Evolutionary conservation across 2,797 vertebrate genomes (phyloP).

Genomic region (Anabas testudineus): DNA sequence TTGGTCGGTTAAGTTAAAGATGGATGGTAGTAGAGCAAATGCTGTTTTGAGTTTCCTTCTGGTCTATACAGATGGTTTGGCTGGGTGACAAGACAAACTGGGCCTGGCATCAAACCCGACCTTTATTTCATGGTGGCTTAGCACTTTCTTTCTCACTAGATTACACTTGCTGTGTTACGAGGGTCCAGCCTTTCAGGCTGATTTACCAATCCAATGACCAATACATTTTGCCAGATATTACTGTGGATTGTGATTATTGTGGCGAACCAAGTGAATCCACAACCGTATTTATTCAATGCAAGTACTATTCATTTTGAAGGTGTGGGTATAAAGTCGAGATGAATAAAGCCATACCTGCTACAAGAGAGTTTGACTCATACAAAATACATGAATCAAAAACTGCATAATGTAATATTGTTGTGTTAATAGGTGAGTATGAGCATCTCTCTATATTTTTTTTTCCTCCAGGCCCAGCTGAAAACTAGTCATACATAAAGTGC

Average conservation of each 20-base stretch:
- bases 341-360: constrained; percentile 72
- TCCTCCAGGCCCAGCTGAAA: constrained; percentile 46
- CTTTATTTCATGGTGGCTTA: constrained; percentile 88
- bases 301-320: constrained; percentile 68
- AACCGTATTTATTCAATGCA: constrained; percentile 54
- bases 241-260: neutral
- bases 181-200: constrained; percentile 51
- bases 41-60: constrained; percentile 74
- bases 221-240: constrained; percentile 61
- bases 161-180: constrained; percentile 76
- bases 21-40: constrained; percentile 73
- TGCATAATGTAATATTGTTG: constrained; percentile 66
- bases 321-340: constrained; percentile 67
- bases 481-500: constrained; percentile 44
- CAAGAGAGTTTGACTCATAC: constrained; percentile 43
- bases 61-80: constrained; percentile 86
- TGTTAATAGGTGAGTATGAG: constrained; percentile 35
- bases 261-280: constrained; percentile 25
- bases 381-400: constrained; percentile 33
- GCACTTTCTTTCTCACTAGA: constrained; percentile 82
- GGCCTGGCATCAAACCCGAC: constrained; percentile 82
- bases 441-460: constrained; percentile 51
- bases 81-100: constrained; percentile 86
- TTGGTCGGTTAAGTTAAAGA: constrained; percentile 73
- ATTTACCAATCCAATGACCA: constrained; percentile 69